A percentile compares a stretch with the other conserved stretches of the same genome.
Evolutionary conservation across 2,888 invertebrate species (phyloP).

Genomic region (Nephrotoma guestfalica): DNA sequence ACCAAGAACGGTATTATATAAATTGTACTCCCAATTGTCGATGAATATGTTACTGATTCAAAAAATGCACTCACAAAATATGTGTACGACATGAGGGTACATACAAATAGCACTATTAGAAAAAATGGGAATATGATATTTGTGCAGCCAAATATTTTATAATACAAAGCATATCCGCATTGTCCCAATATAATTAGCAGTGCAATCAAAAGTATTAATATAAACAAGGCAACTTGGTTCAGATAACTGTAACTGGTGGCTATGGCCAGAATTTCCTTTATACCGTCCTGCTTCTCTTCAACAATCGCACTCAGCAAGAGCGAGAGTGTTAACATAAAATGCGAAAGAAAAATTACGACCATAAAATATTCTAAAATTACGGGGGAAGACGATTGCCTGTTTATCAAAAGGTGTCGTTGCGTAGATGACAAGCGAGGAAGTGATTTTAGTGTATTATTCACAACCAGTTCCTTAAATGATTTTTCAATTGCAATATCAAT

Average conservation of each 20-base stretch:
- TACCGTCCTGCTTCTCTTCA: conserved; percentile 43
- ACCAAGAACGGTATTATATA: conserved; percentile 24
- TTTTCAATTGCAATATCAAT: not conserved
- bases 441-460: not conserved
- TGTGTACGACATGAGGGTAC: conserved; percentile 24
- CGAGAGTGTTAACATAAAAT: not conserved
- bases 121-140: not conserved
- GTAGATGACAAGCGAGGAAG: not conserved
- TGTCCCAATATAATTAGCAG: conserved; percentile 16
- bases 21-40: conserved; percentile 26
- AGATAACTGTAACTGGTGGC: conserved; percentile 28
- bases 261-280: conserved; percentile 27
- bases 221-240: conserved; percentile 26
- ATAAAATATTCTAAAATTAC: not conserved
- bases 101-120: conserved; percentile 21
- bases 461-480: not conserved
- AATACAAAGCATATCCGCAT: conserved; percentile 10
- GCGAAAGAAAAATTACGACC: not conserved
- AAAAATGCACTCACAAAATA: conserved; percentile 29
- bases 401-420: not conserved
- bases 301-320: conserved; percentile 29
- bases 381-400: not conserved
- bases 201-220: conserved; percentile 22
- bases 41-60: conserved; percentile 25
- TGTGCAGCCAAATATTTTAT: not conserved